Conservation (phyloP, 2,797 vertebrate species). For the Hoplostethus mediterraneus region DNA sequence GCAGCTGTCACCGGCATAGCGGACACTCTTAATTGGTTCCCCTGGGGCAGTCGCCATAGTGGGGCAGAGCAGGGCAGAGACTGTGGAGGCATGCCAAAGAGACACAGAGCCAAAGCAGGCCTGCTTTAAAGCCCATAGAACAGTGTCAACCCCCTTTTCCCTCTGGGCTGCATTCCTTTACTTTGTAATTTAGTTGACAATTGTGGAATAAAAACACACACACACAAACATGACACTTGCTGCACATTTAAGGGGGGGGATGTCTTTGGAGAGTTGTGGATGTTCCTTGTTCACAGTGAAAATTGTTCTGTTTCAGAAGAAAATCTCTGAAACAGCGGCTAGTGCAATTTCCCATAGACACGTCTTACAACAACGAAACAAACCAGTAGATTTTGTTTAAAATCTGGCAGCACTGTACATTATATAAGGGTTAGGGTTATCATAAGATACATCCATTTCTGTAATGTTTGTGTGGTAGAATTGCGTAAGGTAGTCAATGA, state of each 20-base stretch:
- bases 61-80: conserved; percentile 51
- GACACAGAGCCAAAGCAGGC: conserved; percentile 33
- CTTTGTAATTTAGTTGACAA: conserved; percentile 10
- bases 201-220: neutral
- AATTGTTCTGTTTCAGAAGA: no score
- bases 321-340: neutral
- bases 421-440: no score
- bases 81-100: conserved; percentile 43
- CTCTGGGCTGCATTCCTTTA: conserved; percentile 4
- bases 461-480: no score
- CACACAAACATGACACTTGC: neutral
- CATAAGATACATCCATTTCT: no score
- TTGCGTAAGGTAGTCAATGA: no score
- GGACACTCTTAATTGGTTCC: conserved; percentile 78
- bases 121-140: conserved; percentile 39
- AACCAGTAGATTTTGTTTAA: no score
- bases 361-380: no score
- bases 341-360: no score
- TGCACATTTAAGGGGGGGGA: neutral
- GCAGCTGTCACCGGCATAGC: conserved; percentile 69
- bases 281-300: no score
- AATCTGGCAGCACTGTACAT: no score
- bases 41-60: conserved; percentile 53
- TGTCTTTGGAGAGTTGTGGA: neutral
- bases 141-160: neutral